phyloP scores from a whole-genome alignment of 1,140 invertebrate species.

The Lepidurus packardi region DNA sequence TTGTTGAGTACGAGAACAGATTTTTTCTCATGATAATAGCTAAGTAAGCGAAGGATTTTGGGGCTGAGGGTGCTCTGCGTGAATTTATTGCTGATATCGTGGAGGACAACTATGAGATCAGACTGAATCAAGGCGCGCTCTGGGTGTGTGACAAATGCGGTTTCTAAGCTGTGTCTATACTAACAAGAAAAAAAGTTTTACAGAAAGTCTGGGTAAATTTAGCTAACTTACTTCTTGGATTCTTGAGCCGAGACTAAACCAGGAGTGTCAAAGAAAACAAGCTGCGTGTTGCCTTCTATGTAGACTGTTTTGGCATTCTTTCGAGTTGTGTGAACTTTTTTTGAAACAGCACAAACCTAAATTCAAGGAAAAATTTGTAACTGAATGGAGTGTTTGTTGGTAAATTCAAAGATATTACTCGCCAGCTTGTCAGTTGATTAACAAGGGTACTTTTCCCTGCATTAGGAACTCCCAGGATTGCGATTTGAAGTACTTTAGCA shows the following conservation, averaged over 20 bases:
- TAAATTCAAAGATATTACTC: constrained; percentile 48
- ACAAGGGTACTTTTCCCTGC: constrained; percentile 90
- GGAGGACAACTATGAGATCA: constrained; percentile 77
- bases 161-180: constrained; percentile 47
- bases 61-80: constrained; percentile 59
- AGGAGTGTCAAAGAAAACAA: constrained; percentile 83
- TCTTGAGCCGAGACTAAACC: constrained; percentile 64
- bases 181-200: not conserved
- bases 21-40: constrained; percentile 56
- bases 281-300: constrained; percentile 66
- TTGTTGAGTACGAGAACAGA: constrained; percentile 84
- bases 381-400: not conserved
- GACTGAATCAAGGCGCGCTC: constrained; percentile 60
- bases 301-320: constrained; percentile 63
- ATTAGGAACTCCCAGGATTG: constrained; percentile 85
- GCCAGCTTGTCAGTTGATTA: constrained; percentile 72
- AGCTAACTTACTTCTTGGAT: constrained; percentile 53
- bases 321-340: constrained; percentile 84
- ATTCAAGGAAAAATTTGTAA: constrained; percentile 39
- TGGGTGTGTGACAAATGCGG: constrained; percentile 59
- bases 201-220: constrained; percentile 25
- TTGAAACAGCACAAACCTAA: constrained; percentile 77
- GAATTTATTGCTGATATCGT: constrained; percentile 70
- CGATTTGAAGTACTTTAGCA: constrained; percentile 63
- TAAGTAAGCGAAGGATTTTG: constrained; percentile 62